Conservation (phyloP, 2,888 invertebrate species). For the Agrotis puta region DNA sequence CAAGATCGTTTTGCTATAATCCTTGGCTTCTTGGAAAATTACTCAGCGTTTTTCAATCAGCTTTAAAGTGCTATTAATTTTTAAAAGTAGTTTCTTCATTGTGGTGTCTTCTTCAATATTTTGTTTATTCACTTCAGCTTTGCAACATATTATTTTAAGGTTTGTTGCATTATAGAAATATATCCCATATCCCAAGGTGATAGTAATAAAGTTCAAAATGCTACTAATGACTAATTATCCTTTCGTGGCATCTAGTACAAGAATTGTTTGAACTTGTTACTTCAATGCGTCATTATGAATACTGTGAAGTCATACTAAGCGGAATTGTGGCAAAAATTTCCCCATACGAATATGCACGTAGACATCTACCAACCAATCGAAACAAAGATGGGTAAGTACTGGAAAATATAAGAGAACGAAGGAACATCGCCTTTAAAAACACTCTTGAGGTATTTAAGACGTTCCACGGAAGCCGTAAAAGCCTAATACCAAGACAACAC, state of each 20-base stretch:
- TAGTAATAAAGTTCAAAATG: conserved; percentile 13
- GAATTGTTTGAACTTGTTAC: conserved; percentile 32
- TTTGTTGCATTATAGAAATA: rapidly evolving
- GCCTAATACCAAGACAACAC: conserved; percentile 73
- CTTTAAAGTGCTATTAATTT: conserved; percentile 19
- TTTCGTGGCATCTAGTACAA: conserved; percentile 23
- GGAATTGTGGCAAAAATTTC: conserved; percentile 45
- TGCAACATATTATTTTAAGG: background rate
- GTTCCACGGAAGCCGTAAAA: conserved; percentile 66
- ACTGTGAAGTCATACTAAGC: conserved; percentile 36
- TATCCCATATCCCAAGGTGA: background rate
- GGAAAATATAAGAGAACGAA: conserved; percentile 27
- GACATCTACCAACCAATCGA: conserved; percentile 1
- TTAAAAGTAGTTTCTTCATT: conserved; percentile 21
- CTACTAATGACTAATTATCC: conserved; percentile 21
- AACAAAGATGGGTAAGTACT: conserved; percentile 17
- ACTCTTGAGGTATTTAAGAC: conserved; percentile 49
- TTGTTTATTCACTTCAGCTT: background rate
- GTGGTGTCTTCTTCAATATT: background rate
- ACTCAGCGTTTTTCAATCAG: conserved; percentile 22
- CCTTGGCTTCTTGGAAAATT: conserved; percentile 32
- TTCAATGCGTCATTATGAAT: conserved; percentile 39
- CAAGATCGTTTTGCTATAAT: conserved; percentile 24
- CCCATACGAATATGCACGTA: conserved; percentile 23
- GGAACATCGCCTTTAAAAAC: conserved; percentile 39